Conservation (phyloP, 2,888 invertebrate genomes). For the Leptothorax acervorum region DNA sequence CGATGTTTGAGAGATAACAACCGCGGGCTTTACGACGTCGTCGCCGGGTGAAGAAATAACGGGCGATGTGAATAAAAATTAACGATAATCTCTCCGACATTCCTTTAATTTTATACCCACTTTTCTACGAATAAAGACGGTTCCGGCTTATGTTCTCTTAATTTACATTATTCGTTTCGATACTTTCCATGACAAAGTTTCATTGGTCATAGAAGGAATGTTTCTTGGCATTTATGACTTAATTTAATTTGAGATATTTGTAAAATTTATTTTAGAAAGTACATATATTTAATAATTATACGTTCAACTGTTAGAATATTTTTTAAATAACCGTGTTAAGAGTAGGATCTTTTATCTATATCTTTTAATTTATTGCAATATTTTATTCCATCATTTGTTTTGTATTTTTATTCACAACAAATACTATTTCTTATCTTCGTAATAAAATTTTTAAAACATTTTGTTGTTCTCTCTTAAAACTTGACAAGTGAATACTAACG, state of each 20-base stretch:
- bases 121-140: slow-evolving; percentile 48
- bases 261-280: background rate
- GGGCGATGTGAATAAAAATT: slow-evolving; percentile 55
- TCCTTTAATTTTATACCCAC: slow-evolving; percentile 52
- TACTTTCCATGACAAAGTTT: slow-evolving; percentile 32
- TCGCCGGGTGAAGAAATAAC: slow-evolving; percentile 57
- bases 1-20: slow-evolving; percentile 69
- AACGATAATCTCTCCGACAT: slow-evolving; percentile 56
- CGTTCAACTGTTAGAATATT: background rate
- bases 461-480: background rate
- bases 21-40: slow-evolving; percentile 63
- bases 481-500: background rate
- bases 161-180: slow-evolving; percentile 31
- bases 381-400: background rate
- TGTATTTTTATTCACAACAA: background rate
- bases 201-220: background rate
- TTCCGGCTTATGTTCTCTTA: slow-evolving; percentile 45
- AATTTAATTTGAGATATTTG: slow-evolving; percentile 18
- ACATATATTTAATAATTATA: background rate
- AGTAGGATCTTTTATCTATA: background rate
- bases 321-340: background rate
- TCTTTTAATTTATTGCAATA: background rate
- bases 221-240: slow-evolving; percentile 16
- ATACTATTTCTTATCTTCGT: background rate
- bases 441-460: background rate